Evolutionary conservation across 2,888 invertebrate species (phyloP).

Genomic region (Anagyrus pseudococci): DNA sequence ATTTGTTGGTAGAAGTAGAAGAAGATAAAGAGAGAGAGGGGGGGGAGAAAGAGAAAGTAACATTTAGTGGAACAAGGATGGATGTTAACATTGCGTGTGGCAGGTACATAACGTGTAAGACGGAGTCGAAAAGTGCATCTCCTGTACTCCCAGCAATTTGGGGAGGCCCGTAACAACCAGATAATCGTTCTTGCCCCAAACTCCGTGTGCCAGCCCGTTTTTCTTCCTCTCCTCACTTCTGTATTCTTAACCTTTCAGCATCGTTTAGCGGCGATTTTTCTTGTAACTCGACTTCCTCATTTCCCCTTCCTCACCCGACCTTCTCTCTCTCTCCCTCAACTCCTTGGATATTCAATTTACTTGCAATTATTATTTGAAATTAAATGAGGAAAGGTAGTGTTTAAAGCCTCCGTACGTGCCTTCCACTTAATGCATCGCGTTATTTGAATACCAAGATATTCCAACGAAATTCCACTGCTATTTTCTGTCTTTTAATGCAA

Average conservation of each 20-base stretch:
- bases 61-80: constrained; percentile 22
- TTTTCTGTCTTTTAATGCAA: too few species aligned
- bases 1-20: constrained; percentile 1
- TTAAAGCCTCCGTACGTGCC: too few species aligned
- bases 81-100: constrained; percentile 40
- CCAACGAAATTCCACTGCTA: too few species aligned
- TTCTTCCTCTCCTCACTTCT: constrained; percentile 35
- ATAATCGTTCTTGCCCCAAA: constrained; percentile 47
- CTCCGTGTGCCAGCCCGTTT: constrained; percentile 33
- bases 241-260: constrained; percentile 20
- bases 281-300: background rate
- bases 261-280: background rate
- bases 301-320: background rate
- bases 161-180: constrained; percentile 48
- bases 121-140: constrained; percentile 45
- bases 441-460: too few species aligned
- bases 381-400: background rate
- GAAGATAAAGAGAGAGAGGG: background rate
- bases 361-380: background rate
- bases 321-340: too few species aligned
- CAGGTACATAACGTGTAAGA: constrained; percentile 41
- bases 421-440: too few species aligned
- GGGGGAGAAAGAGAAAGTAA: constrained; percentile 5
- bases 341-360: background rate
- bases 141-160: constrained; percentile 47